These are phyloP conservation scores for Knipowitschia caucasica DNA, from an alignment of 2,797 vertebrate species.

Conservation along the genomic window DNA sequence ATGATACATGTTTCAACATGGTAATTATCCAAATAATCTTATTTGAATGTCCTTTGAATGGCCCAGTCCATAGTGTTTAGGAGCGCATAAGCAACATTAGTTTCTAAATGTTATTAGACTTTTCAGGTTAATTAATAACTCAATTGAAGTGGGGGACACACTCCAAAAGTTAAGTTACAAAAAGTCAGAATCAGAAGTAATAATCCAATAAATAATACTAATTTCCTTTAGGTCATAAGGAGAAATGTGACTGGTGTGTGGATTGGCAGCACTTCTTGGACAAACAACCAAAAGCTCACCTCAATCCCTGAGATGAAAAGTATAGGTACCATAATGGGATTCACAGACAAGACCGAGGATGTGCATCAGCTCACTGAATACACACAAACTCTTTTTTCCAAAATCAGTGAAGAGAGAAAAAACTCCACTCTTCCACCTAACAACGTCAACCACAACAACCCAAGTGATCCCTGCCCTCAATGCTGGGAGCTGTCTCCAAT, in stretches of 20 bases:
- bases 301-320: conserved; percentile 64
- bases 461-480: conserved; percentile 63
- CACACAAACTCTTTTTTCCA: conserved; percentile 50
- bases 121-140: too few relatives aligned
- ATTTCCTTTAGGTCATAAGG: conserved; percentile 63
- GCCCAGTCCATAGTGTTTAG: too few relatives aligned
- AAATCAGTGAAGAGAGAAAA: conserved; percentile 45
- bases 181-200: too few relatives aligned
- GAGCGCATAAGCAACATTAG: too few relatives aligned
- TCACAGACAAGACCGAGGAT: conserved; percentile 52
- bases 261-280: conserved; percentile 85
- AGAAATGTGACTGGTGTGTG: conserved; percentile 80
- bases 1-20: too few relatives aligned
- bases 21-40: too few relatives aligned
- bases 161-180: too few relatives aligned
- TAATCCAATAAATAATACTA: not conserved
- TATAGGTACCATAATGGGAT: conserved; percentile 83
- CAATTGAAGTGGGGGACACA: too few relatives aligned
- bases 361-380: conserved; percentile 72
- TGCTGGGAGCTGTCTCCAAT: conserved; percentile 68
- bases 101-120: too few relatives aligned
- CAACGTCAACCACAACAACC: not conserved
- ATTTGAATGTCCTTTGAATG: too few relatives aligned
- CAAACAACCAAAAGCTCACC: conserved; percentile 41
- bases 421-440: not conserved